Conservation (phyloP, 2,113 vertebrate species). For the Suricata suricatta region DNA sequence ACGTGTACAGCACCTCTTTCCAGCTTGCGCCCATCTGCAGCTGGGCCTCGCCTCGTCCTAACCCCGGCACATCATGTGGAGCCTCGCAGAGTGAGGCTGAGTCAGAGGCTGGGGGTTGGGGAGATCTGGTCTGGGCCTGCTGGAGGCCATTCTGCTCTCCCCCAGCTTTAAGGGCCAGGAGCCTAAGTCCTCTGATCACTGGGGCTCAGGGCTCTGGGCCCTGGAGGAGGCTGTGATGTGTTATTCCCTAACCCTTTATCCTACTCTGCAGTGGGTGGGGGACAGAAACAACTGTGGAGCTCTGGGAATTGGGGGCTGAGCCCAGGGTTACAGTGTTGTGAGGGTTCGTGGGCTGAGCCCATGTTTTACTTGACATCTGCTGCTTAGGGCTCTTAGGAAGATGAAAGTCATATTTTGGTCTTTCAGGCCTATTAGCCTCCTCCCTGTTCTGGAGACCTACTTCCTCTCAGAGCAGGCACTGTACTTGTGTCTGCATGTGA, state of each 20-base stretch:
- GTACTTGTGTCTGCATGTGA: neutral
- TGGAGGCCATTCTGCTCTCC: constrained; percentile 22
- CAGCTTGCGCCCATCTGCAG: constrained; percentile 72
- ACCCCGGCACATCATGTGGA: constrained; percentile 55
- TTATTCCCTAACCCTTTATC: neutral
- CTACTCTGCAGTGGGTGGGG: neutral
- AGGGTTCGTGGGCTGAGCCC: neutral
- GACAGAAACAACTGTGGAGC: neutral
- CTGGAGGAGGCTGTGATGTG: neutral
- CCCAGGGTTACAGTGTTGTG: neutral
- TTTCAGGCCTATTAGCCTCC: neutral
- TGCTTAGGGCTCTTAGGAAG: neutral
- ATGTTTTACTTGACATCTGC: neutral
- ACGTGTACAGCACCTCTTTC: constrained; percentile 47
- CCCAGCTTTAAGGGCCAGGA: neutral
- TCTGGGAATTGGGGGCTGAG: neutral
- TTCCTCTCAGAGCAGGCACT: neutral
- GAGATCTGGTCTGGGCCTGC: constrained; percentile 26
- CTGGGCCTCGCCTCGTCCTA: constrained; percentile 67
- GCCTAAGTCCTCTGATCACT: neutral
- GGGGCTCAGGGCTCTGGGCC: neutral
- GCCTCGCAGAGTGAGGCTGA: constrained; percentile 14
- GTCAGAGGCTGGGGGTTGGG: neutral
- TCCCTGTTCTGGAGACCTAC: neutral
- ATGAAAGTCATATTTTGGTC: neutral